Evolutionary conservation across 2,113 vertebrate genomes (phyloP).

Genomic region (Hippocampus guttulatus): DNA sequence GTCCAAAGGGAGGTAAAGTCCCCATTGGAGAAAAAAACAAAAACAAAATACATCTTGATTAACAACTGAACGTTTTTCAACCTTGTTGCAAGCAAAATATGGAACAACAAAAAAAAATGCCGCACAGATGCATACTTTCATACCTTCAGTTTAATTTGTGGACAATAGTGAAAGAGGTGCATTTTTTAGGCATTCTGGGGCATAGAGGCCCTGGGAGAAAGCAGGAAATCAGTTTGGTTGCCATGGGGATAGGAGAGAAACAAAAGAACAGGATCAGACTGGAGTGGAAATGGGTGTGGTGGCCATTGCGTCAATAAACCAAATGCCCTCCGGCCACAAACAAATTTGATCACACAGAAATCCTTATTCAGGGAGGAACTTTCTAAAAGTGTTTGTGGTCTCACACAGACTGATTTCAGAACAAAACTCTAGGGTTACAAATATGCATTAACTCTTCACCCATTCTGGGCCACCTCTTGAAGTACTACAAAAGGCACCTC

Average conservation of each 20-base stretch:
- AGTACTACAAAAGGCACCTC: background rate
- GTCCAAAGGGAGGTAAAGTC: background rate
- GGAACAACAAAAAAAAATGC: background rate
- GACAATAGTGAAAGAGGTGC: constrained; percentile 63
- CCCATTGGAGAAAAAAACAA: background rate
- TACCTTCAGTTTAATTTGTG: constrained; percentile 16
- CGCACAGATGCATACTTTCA: background rate
- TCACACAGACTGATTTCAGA: background rate
- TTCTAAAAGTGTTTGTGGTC: constrained; percentile 15
- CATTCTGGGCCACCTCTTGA: background rate
- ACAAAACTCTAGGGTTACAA: background rate
- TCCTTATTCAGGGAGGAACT: constrained; percentile 20
- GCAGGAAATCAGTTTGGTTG: constrained; percentile 70
- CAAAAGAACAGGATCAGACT: constrained; percentile 64
- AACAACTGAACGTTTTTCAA: no score
- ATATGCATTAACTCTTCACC: background rate
- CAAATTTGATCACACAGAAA: constrained; percentile 21
- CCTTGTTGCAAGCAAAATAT: no score
- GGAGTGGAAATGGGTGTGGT: constrained; percentile 70
- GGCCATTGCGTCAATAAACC: constrained; percentile 59
- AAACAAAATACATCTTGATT: background rate
- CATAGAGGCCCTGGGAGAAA: constrained; percentile 59
- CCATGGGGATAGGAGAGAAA: constrained; percentile 64
- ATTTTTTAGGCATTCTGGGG: constrained; percentile 67
- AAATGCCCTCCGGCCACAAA: constrained; percentile 56